Conservation (phyloP, 1,140 invertebrate genomes). For the Diorhabda carinulata region DNA sequence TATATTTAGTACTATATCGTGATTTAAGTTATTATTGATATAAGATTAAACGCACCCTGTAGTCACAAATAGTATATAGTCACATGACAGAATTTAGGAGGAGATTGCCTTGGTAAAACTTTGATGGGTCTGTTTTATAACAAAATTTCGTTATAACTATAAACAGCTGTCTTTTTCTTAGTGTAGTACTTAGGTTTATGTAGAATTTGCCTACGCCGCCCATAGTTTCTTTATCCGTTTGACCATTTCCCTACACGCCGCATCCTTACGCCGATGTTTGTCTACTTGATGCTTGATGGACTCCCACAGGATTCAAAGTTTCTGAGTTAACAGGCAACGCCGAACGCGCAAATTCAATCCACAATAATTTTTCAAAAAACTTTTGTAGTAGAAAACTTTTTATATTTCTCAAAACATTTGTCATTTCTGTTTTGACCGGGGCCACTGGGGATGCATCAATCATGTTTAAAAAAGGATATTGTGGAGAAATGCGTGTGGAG, state of each 20-base stretch:
- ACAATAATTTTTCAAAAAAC: conserved; percentile 44
- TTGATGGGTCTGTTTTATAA: background rate
- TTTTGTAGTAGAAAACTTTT: conserved; percentile 41
- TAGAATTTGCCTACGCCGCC: background rate
- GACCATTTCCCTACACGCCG: conserved; percentile 34
- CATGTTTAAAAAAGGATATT: conserved; percentile 22
- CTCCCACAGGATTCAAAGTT: conserved; percentile 38
- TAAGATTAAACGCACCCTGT: no score
- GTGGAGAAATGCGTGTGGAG: background rate
- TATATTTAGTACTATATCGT: no score
- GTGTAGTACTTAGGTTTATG: background rate
- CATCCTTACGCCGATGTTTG: conserved; percentile 34
- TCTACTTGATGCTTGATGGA: conserved; percentile 37
- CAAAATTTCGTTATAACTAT: background rate
- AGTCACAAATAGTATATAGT: no score
- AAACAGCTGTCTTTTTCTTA: background rate
- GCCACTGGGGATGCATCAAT: conserved; percentile 36
- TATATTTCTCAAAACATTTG: conserved; percentile 40
- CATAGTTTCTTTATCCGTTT: conserved; percentile 21
- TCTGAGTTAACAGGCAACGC: conserved; percentile 31
- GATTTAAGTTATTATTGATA: no score
- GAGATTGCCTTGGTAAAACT: background rate
- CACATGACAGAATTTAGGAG: background rate
- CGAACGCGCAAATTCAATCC: conserved; percentile 40
- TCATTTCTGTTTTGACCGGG: conserved; percentile 43